These are phyloP conservation scores for Peromyscus eremicus DNA, from an alignment of 2,797 vertebrate genomes.

Conservation along the genomic window DNA sequence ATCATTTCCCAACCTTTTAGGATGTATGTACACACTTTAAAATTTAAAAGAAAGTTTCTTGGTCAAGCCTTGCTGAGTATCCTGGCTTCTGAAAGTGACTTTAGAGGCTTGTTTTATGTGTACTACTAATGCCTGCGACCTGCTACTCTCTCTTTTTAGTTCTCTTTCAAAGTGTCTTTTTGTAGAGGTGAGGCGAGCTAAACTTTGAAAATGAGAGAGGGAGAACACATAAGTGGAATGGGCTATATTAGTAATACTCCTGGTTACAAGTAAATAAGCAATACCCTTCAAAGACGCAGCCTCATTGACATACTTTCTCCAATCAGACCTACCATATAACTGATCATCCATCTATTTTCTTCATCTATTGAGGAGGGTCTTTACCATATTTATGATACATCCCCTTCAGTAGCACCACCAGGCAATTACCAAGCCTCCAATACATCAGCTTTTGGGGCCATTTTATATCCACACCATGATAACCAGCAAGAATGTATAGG, in stretches of 20 bases:
- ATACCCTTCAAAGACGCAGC: not conserved
- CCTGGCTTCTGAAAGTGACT: constrained; percentile 55
- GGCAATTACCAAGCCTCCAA: not conserved
- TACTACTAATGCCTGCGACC: constrained; percentile 81
- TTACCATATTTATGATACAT: not conserved
- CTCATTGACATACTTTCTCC: not conserved
- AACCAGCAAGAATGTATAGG: not conserved
- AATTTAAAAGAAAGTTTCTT: constrained; percentile 32
- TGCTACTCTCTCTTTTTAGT: constrained; percentile 79
- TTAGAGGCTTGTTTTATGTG: not conserved
- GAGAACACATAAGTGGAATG: not conserved
- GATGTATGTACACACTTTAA: not conserved
- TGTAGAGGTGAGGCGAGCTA: not conserved
- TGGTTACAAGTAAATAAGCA: not conserved
- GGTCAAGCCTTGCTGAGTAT: not conserved
- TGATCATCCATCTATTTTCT: not conserved
- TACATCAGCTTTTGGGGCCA: not conserved
- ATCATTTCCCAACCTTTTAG: constrained; percentile 28
- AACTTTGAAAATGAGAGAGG: constrained; percentile 41
- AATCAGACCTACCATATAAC: not conserved
- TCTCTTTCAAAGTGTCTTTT: not conserved
- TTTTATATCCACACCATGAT: not conserved
- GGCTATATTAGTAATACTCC: not conserved
- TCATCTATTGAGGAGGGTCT: not conserved
- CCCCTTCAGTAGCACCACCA: not conserved